Evolutionary conservation across 23 tunicate species (phyloP), one percentile per base, ranked within the genome.

Genomic region (Ascidia mentula): DNA sequence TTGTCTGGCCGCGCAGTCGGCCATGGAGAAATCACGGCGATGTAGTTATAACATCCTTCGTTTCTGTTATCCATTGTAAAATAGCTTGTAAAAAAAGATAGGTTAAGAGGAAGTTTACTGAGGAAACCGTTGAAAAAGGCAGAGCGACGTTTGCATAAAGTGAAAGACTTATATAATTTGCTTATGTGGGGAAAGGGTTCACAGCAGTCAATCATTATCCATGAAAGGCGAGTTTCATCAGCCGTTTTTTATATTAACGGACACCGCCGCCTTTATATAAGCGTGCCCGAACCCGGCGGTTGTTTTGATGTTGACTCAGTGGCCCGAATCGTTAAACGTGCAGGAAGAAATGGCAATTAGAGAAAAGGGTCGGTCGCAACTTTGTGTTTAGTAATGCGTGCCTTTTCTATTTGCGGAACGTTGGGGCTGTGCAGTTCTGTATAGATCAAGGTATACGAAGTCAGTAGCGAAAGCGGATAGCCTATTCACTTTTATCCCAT

Each of bases 241-340:
- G 65, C 65, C 28, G 65, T 53, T 53, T 42, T 53, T 53, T 53
- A 53, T 53, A 15, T 9, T 20, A 53, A 53, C 24, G 65, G 65
- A 20, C 22, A 6, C 65, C 65, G 65, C 65, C 65, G 65, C 65
- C 65, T 53, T 53, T 28, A 53, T 53, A 53, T n/a, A 53, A 53
- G 13, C 65, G 24, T 20, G 65, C 24, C 65, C n/a, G 22, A 53
- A 26, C 65, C 28, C 24, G 22, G 65, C 65, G 65, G 65, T 53
- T 28, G 13, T 28, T 28, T 53, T 20, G 24, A 53, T 20, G 28
- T 28, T 53, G 7, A 53, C 65, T 26, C 65, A 53, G 24, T n/a
- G n/a, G n/a, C n/a, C n/a, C n/a, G n/a, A n/a, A n/a, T n/a, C n/a
- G n/a, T 26, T 28, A 53, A 53, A 28, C 65, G 65, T 53, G 24